Base-by-base conservation (phyloP, 2,888 invertebrate species). In the Rhogogaster chlorosoma region DNA sequence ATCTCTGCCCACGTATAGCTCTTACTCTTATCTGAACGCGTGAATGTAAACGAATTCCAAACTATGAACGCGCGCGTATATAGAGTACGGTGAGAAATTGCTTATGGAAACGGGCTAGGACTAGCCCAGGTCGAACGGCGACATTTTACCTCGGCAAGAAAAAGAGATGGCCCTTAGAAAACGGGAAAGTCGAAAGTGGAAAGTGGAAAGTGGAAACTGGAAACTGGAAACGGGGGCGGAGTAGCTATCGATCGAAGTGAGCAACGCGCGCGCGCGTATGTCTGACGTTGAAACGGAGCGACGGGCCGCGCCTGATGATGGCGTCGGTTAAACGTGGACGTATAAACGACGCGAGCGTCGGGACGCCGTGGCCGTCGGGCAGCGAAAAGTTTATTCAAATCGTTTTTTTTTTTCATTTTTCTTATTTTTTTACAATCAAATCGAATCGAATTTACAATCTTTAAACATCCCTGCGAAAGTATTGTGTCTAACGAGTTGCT, bases 201-300 rank as follows among this genome's bases (percentile, higher is more conserved):
- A 77, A 77, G 15, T 29, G 32, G 29, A 77, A 53, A 77, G 6
- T 45, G 53, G 53, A 53, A 77, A 77, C 45, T 77, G 49, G 61
- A 80, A 80, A 80, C 38, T 80, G 57, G 80, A 61, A 80, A 80
- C 80, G 61, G 80, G 80, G 80, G 80, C 80, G 80, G 80, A 77
- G 80, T 80, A 61, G 57, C 57, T 80, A 80, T 80, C 80, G 80
- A 80, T 61, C 80, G 32, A 57, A 61, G 45, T 77, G 18, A 22
- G 36, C 80, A 26, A n/a, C 18, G 80, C 80, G 80, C 80, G 57
- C 80, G 80, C 80, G 57, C 80, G 45, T 18, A 12, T 22, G 29
- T 53, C 15, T 10, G 26, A 38, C 7, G n/a, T 32, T 73, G 10
- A 42, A 42, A 45, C 77, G 49, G 49, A 77, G 77, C 80, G 80